These are phyloP conservation scores for Manacus vitellinus DNA, from an alignment of 2,113 vertebrate genomes.

Conservation along the genomic window DNA sequence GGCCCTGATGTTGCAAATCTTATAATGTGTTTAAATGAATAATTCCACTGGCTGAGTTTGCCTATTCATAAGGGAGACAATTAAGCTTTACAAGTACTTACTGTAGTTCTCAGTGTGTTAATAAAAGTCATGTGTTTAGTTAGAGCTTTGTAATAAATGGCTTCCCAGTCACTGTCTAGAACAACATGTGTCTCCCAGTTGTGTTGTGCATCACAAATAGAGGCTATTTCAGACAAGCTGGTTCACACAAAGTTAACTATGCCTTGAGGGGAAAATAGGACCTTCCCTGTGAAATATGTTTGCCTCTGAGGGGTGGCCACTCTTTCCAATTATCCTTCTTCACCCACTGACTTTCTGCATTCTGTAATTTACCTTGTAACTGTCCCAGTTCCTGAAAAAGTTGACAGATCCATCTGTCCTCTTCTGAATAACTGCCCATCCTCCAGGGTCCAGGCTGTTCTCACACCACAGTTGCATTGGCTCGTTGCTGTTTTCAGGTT, in stretches of 20 bases:
- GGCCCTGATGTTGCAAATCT: neutral
- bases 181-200: neutral
- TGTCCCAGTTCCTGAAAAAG: constrained; percentile 99
- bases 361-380: constrained; percentile 86
- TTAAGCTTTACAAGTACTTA: neutral
- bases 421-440: constrained; percentile 96
- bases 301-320: neutral
- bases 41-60: neutral
- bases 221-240: neutral
- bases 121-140: neutral
- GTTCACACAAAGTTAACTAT: neutral
- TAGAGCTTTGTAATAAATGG: neutral
- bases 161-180: neutral
- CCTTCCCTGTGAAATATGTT: neutral
- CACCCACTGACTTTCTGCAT: neutral
- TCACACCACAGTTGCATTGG: constrained; percentile 95
- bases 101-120: neutral
- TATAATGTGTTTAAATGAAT: neutral
- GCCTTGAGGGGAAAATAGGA: neutral
- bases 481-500: constrained; percentile 82
- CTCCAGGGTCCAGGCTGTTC: constrained; percentile 92
- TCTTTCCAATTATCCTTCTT: neutral
- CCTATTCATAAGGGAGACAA: neutral
- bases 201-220: neutral
- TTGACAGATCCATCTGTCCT: constrained; percentile 94